Percentiles rank a stretch among this genome's conserved stretches.
These are phyloP conservation scores for Megalonaias nervosa DNA, from an alignment of 1,140 invertebrate genomes.

Conservation along the genomic window DNA sequence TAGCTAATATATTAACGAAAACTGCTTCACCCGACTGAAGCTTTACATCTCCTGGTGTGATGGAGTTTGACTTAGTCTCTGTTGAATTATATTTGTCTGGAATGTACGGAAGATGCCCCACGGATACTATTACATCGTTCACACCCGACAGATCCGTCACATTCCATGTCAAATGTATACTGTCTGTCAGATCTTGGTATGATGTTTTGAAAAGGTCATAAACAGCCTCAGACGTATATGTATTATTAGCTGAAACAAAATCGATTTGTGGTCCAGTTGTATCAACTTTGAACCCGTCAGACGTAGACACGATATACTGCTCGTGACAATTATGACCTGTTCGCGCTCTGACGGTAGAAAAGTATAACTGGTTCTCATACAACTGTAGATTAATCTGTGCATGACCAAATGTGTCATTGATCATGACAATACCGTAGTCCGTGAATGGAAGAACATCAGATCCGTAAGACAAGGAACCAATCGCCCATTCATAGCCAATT, in stretches of 20 bases:
- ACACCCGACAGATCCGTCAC: neutral
- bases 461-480: slow-evolving; percentile 27
- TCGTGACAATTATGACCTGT: slow-evolving; percentile 44
- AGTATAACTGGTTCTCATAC: slow-evolving; percentile 29
- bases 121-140: neutral
- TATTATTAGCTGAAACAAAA: too few species aligned
- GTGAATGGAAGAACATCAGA: slow-evolving; percentile 26
- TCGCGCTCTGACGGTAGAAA: slow-evolving; percentile 33
- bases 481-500: slow-evolving; percentile 43
- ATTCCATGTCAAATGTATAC: neutral
- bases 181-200: slow-evolving; percentile 3
- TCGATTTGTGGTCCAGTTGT: slow-evolving; percentile 10
- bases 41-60: neutral
- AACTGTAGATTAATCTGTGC: slow-evolving; percentile 30
- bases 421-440: slow-evolving; percentile 35
- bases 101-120: slow-evolving; percentile 1
- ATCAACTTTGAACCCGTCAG: slow-evolving; percentile 38
- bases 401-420: slow-evolving; percentile 20
- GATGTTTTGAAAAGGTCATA: neutral
- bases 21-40: slow-evolving; percentile 5
- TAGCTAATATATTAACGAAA: slow-evolving; percentile 11
- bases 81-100: neutral
- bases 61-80: neutral
- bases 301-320: slow-evolving; percentile 41
- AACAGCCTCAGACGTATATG: neutral